Evolutionary conservation across 2,888 invertebrate genomes (phyloP).

Genomic region (Volucella inflata): DNA sequence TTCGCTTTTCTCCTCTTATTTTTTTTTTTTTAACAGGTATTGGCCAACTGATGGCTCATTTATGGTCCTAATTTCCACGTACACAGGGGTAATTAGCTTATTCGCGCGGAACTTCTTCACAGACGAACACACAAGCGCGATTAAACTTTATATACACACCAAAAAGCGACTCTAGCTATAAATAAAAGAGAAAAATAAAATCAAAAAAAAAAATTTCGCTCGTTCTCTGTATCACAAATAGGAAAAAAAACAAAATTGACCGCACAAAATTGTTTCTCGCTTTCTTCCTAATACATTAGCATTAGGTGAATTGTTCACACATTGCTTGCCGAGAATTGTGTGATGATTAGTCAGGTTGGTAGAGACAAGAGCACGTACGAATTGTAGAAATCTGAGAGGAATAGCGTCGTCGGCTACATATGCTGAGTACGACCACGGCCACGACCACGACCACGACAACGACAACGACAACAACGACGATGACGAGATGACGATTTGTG

Average conservation of each 20-base stretch:
- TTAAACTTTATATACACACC: not conserved
- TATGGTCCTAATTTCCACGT: conserved; percentile 1
- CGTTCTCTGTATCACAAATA: conserved; percentile 23
- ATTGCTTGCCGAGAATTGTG: conserved; percentile 1
- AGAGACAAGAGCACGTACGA: conserved; percentile 6
- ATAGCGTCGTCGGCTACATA: conserved; percentile 10
- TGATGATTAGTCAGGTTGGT: conserved; percentile 22
- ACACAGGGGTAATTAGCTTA: conserved; percentile 24
- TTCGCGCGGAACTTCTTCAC: conserved; percentile 15
- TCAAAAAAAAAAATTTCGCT: conserved; percentile 17
- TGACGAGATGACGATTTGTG: conserved; percentile 29
- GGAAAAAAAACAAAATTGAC: not conserved
- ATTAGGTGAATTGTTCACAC: conserved; percentile 40
- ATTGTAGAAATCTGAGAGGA: conserved; percentile 24
- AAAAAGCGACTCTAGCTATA: conserved; percentile 21
- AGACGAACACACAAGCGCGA: conserved; percentile 8
- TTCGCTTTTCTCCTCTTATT: not conserved
- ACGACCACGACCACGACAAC: conserved; percentile 5
- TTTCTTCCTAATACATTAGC: conserved; percentile 30
- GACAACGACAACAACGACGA: conserved; percentile 17
- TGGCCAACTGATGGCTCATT: conserved; percentile 16
- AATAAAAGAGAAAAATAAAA: conserved; percentile 35
- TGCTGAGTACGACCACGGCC: conserved; percentile 20
- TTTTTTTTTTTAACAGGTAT: not conserved
- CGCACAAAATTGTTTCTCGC: conserved; percentile 29